Evolutionary conservation across 2,113 vertebrate species (phyloP), one percentile per base, ranked within the genome.

Genomic region (Scatophagus argus): DNA sequence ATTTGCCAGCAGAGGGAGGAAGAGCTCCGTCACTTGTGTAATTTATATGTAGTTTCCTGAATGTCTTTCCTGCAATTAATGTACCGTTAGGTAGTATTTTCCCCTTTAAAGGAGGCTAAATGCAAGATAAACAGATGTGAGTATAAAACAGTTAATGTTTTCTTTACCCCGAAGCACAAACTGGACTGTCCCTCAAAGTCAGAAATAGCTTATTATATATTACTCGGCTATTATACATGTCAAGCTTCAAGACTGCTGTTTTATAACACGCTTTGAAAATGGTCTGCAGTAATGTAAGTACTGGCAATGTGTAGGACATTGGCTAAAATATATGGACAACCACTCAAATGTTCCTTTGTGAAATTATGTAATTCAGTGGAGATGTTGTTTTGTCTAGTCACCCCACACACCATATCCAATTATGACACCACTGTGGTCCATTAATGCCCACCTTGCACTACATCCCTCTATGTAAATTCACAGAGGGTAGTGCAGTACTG

Each of bases 1-100:
- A 2, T 3, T 6, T 46, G 6, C 77, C 91, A 92, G 70, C 72
- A 93, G 90, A 69, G 67, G 85, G 90, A 8, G 73, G 8, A 23
- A 89, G 56, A 80, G 31, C 69, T 39, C 80, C 43, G 29, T 64
- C 12, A 31, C 4, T 16, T 29, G 16, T 16, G 34, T 14, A 80
- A 23, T 3, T n/a, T n/a, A n/a, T n/a, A n/a, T 6, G 8, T 29
- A 72, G n/a, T 68, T 39, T 60, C 4, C 12, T 54, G 2, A 49
- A 29, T 13, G 3, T 31, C 32, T n/a, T 66, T 29, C 21, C 12
- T 23, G 0, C 21, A 47, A 5, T 52, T 4, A 49, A 23, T 68
- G 7, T n/a, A 4, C 16, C 16, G n/a, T n/a, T n/a, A 59, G 7
- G 32, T 23, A 5, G 13, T 5, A n/a, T 43, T 19, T 11, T 32